These are phyloP conservation scores for Neoaliturus tenellus DNA, from an alignment of 2,888 invertebrate species.

Conservation along the genomic window DNA sequence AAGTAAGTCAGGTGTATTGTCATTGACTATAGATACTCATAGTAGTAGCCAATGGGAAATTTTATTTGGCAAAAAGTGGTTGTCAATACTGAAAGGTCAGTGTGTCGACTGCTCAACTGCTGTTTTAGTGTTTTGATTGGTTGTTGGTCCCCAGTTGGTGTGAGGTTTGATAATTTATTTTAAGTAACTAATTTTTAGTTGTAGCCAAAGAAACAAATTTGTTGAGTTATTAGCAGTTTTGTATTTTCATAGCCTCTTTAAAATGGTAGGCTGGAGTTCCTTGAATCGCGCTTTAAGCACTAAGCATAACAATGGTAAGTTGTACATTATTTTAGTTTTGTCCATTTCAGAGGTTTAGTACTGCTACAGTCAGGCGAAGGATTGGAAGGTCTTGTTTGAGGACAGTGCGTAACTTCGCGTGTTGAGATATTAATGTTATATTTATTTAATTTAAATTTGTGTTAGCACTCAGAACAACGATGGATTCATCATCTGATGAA, in stretches of 20 bases:
- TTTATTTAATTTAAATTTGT: neutral
- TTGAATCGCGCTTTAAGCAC: neutral
- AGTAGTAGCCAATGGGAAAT: too few relatives aligned
- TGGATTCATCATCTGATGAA: conserved; percentile 4
- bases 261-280: conserved; percentile 15
- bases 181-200: too few relatives aligned
- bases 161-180: neutral
- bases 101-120: neutral
- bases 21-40: too few relatives aligned
- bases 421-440: neutral
- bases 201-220: too few relatives aligned
- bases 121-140: neutral
- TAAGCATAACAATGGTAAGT: neutral
- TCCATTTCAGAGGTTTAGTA: neutral
- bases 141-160: neutral
- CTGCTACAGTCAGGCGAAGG: neutral
- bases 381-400: neutral
- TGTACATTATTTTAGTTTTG: neutral
- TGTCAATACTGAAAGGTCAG: neutral
- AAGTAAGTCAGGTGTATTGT: too few relatives aligned
- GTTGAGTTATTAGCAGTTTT: too few relatives aligned
- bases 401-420: neutral
- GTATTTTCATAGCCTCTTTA: neutral
- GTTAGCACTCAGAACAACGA: neutral
- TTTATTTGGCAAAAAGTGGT: too few relatives aligned